phyloP scores from a whole-genome alignment of 2,888 invertebrate genomes.

The Creontiades dilutus region DNA sequence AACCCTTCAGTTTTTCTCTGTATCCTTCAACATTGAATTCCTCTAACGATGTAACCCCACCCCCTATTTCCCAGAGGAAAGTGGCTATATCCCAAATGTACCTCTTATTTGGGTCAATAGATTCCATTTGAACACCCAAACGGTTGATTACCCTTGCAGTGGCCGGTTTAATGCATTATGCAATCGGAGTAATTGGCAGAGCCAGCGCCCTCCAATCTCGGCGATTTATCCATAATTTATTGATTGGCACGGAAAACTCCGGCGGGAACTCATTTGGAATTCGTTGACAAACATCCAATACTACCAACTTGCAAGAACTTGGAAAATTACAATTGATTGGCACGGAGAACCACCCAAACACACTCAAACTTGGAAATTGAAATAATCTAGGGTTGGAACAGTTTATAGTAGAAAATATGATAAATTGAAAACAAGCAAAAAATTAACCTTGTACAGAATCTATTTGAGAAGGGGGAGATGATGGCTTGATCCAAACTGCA shows the following conservation, averaged over 20 bases:
- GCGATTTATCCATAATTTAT: background rate
- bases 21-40: background rate
- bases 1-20: background rate
- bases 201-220: background rate
- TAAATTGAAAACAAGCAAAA: too few species aligned
- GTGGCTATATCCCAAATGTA: background rate
- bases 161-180: background rate
- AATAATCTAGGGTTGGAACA: too few species aligned
- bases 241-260: background rate
- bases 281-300: background rate
- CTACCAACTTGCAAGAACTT: too few species aligned
- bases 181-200: background rate
- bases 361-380: too few species aligned
- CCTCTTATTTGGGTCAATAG: background rate
- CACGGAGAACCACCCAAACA: too few species aligned
- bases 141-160: background rate
- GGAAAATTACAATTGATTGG: too few species aligned
- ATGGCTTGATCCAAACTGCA: too few species aligned
- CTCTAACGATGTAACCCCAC: background rate
- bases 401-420: too few species aligned
- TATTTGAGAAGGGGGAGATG: too few species aligned
- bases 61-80: background rate
- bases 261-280: background rate
- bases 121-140: background rate
- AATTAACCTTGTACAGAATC: too few species aligned